Evolutionary conservation across 2,797 vertebrate genomes (phyloP).

Genomic region (Syngnathus rostellatus): DNA sequence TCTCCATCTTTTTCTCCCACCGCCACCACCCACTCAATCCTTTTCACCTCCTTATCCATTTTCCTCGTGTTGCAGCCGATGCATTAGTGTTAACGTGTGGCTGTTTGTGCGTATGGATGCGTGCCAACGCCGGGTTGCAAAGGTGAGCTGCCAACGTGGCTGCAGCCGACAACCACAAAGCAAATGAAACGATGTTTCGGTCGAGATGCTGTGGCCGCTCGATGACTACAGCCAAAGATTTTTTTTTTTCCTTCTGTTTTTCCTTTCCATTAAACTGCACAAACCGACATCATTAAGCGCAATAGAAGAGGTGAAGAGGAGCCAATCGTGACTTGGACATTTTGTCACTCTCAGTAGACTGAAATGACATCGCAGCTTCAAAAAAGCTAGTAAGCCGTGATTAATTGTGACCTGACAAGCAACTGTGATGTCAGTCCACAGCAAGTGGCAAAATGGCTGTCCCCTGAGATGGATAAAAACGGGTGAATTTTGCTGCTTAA

Average conservation of each 20-base stretch:
- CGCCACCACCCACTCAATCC: constrained; percentile 67
- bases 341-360: too few species aligned
- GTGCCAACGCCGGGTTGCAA: constrained; percentile 28
- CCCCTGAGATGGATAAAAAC: too few species aligned
- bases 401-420: too few species aligned
- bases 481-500: too few species aligned
- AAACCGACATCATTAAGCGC: neutral
- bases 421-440: too few species aligned
- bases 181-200: constrained; percentile 18
- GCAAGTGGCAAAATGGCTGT: too few species aligned
- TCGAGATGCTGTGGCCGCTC: constrained; percentile 12
- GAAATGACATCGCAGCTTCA: too few species aligned
- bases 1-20: constrained; percentile 70
- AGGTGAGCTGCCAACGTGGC: constrained; percentile 45
- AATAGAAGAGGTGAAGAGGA: neutral
- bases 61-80: constrained; percentile 49
- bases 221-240: neutral
- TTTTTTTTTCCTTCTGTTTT: too few species aligned
- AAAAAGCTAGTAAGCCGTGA: too few species aligned
- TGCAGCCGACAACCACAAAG: constrained; percentile 33
- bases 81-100: constrained; percentile 49
- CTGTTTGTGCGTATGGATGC: constrained; percentile 31
- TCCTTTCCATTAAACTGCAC: neutral
- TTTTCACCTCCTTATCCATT: constrained; percentile 67
- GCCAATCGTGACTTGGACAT: neutral